phyloP scores from a whole-genome alignment of 2,113 vertebrate species.

The Podocnemis expansa region DNA sequence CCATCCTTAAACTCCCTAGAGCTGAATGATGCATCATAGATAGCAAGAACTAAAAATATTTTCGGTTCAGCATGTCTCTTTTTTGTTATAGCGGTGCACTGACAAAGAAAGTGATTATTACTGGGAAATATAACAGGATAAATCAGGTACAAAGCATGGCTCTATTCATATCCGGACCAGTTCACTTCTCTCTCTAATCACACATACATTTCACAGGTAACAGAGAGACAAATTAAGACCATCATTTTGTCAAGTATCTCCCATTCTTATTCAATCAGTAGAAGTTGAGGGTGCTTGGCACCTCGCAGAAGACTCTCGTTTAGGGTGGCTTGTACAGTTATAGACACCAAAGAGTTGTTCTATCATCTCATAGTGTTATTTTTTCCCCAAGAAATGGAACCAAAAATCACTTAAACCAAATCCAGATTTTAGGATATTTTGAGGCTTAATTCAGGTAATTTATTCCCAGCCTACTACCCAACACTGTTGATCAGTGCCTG shows the following conservation, averaged over 20 bases:
- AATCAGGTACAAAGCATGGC: background rate
- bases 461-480: background rate
- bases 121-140: background rate
- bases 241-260: background rate
- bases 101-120: background rate
- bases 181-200: background rate
- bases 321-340: background rate
- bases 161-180: accelerated
- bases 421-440: background rate
- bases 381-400: background rate
- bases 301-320: background rate
- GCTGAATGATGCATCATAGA: background rate
- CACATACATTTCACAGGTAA: accelerated
- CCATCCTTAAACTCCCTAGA: accelerated
- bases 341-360: too few relatives aligned
- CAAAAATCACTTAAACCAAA: background rate
- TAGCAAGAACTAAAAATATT: background rate
- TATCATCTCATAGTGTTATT: too few relatives aligned
- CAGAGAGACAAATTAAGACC: background rate
- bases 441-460: background rate
- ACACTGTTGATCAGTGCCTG: background rate
- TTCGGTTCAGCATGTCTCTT: accelerated
- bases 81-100: background rate
- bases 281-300: background rate
- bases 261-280: background rate